phyloP scores from a whole-genome alignment of 2,888 invertebrate genomes.

The Phasia obesa region DNA sequence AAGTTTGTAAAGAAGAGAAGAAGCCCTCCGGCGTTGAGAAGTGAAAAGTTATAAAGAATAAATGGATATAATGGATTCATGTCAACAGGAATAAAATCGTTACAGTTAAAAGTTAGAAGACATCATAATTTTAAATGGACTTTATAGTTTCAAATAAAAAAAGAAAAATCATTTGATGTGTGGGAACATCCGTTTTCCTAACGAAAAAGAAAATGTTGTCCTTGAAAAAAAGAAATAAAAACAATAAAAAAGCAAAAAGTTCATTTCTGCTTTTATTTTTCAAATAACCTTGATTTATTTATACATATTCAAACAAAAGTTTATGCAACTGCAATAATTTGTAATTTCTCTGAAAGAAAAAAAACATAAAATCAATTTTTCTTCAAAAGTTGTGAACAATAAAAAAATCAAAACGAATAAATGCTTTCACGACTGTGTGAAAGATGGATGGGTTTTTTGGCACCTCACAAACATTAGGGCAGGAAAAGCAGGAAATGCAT shows the following conservation, averaged over 20 bases:
- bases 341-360: constrained; percentile 24
- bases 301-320: neutral
- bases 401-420: constrained; percentile 27
- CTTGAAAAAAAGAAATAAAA: constrained; percentile 5
- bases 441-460: constrained; percentile 48
- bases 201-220: constrained; percentile 11
- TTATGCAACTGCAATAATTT: constrained; percentile 41
- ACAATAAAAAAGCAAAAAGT: neutral
- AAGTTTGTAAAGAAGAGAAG: too few species aligned
- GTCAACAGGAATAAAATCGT: too few species aligned
- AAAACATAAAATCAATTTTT: constrained; percentile 50
- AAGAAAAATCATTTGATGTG: too few species aligned
- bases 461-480: constrained; percentile 49
- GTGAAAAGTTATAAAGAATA: too few species aligned
- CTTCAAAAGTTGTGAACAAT: constrained; percentile 30
- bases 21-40: too few species aligned
- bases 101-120: too few species aligned
- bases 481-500: constrained; percentile 40
- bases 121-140: too few species aligned
- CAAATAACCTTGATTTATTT: constrained; percentile 55
- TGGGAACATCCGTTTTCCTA: neutral
- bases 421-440: constrained; percentile 25
- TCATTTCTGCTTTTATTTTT: constrained; percentile 17
- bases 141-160: too few species aligned
- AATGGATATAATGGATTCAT: too few species aligned